phyloP scores from a whole-genome alignment of 2,113 vertebrate species.

The Bambusicola thoracicus region DNA sequence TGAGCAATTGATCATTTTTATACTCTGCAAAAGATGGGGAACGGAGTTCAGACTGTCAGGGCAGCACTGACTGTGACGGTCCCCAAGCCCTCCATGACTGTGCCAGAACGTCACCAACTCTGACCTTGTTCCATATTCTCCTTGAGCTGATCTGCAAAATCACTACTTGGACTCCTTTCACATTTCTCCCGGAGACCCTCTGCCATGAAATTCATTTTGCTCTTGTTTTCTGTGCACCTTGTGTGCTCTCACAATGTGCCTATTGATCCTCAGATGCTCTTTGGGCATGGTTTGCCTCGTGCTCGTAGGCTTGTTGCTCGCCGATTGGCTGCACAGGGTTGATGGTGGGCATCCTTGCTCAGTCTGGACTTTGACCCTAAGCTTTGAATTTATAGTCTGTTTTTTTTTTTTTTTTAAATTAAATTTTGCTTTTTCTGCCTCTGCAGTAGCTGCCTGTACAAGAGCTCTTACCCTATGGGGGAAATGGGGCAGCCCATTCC shows the following conservation, averaged over 20 bases:
- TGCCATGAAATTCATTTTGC: background rate
- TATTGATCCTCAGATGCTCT: background rate
- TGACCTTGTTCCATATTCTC: rapidly evolving
- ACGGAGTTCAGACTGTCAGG: background rate
- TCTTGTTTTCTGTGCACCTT: background rate
- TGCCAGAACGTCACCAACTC: rapidly evolving
- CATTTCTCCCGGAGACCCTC: rapidly evolving
- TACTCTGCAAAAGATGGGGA: background rate
- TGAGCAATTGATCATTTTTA: conserved; percentile 58
- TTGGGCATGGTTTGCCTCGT: background rate
- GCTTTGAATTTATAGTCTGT: background rate
- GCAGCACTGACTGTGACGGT: background rate
- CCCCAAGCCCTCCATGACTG: background rate
- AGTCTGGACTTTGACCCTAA: background rate
- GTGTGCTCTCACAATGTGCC: background rate
- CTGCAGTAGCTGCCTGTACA: rapidly evolving
- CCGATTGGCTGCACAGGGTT: background rate
- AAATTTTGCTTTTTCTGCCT: background rate
- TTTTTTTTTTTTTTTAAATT: background rate
- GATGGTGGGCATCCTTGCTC: background rate
- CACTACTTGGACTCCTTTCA: background rate
- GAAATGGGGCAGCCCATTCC: background rate
- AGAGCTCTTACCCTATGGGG: background rate
- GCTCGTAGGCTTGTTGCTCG: too few relatives aligned
- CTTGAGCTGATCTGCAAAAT: background rate